Evolutionary conservation across 2,888 invertebrate species (phyloP), one percentile per base, ranked within the genome.

Genomic region (Mallateleia sp.): DNA sequence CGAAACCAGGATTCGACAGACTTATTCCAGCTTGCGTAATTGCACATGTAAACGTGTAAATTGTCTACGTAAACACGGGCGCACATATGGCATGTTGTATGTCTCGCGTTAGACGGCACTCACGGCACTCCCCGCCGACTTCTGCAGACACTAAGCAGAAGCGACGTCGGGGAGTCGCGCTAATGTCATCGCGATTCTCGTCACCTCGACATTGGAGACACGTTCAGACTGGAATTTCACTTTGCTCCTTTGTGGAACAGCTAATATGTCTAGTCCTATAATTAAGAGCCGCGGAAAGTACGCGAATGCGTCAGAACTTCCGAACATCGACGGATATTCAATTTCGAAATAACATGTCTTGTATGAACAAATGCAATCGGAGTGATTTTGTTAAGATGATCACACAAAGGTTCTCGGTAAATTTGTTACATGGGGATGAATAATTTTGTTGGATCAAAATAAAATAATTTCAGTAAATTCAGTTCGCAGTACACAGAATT

Each of bases 41-140:
- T 90, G 89, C 83, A 79, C 84, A 72, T 87, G 87, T 84, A 87
- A 89, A 86, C 86, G 85, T 47, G 86, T 78, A 88, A 90, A 89
- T 89, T 89, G 88, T 88, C 87, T 89, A 72, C 85, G 85, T 87
- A 90, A 90, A 90, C 88, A 89, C 79, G 80, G 67, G 79, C 67
- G 82, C 77, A 79, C 67, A 62, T 72, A 79, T 60, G 45, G 71
- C 54, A 18, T 50, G 74, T 42, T 67, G 38, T 71, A 69, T 38
- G 20, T 50, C 45, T 47, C 50, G 62, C 60, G 60, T 42, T 56
- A 66, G 54, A 50, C 20, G 66, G 25, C 50, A 47, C 62, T 24
- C 52, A 42, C 67, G 32, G 9, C 42, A 25, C 54, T 14, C 32
- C 62, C 56, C 15, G 14, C 20, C 34, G 66, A 25, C 77, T 56